Evolutionary conservation across 1,140 invertebrate genomes (phyloP).

Genomic region (Cotesia chilonis): DNA sequence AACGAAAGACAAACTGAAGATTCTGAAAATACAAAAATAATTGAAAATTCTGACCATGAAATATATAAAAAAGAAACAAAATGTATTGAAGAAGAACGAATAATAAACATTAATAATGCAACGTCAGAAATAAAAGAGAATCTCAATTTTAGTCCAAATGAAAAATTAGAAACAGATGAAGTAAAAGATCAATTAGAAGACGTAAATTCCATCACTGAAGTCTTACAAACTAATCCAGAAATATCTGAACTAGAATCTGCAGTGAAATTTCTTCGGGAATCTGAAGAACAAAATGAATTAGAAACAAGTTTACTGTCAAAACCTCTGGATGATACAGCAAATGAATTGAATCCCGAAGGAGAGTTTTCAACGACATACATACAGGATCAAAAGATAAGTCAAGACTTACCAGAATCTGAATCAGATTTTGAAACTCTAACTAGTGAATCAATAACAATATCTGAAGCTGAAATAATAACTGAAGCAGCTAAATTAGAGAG

Average conservation of each 20-base stretch:
- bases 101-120: slow-evolving; percentile 26
- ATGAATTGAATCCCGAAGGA: slow-evolving; percentile 41
- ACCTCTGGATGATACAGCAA: slow-evolving; percentile 43
- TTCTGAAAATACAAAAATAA: slow-evolving; percentile 20
- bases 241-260: slow-evolving; percentile 60
- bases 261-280: slow-evolving; percentile 61
- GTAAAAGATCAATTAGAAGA: slow-evolving; percentile 36
- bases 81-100: slow-evolving; percentile 26
- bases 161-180: neutral
- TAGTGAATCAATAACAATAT: slow-evolving; percentile 59
- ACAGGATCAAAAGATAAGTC: slow-evolving; percentile 46
- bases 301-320: slow-evolving; percentile 46
- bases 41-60: neutral
- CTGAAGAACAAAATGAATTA: slow-evolving; percentile 56
- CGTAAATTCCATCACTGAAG: slow-evolving; percentile 34
- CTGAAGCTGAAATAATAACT: slow-evolving; percentile 62
- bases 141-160: neutral
- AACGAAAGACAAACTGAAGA: neutral
- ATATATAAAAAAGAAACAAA: slow-evolving; percentile 13
- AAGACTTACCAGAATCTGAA: slow-evolving; percentile 45
- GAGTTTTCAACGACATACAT: slow-evolving; percentile 45
- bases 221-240: slow-evolving; percentile 45
- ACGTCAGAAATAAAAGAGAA: neutral
- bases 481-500: slow-evolving; percentile 62
- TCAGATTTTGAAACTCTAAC: slow-evolving; percentile 44